Evolutionary conservation across 64 coral and sea anemone genomes (phyloP).

Genomic region (Actinia equina): DNA sequence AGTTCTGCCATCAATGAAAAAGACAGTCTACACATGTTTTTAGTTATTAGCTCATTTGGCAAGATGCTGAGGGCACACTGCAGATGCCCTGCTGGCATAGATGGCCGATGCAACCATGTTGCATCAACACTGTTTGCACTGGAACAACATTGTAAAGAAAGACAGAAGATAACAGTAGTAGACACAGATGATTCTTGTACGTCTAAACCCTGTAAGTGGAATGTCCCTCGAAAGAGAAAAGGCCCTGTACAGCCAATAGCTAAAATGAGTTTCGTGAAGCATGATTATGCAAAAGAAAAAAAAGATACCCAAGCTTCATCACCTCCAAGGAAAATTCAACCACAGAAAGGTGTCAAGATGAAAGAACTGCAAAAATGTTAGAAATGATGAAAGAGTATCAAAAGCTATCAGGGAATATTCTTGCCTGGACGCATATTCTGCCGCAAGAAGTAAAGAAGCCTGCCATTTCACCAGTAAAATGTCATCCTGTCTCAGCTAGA

Average conservation of each 20-base stretch:
- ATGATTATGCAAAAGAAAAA: conserved; percentile 20
- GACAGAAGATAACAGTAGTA: background rate
- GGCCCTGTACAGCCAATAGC: background rate
- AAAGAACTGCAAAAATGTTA: too few species aligned
- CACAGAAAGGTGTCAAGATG: too few species aligned
- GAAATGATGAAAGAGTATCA: too few species aligned
- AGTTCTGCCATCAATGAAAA: conserved; percentile 79
- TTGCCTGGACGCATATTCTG: too few species aligned
- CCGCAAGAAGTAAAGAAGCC: too few species aligned
- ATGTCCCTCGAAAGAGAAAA: conserved; percentile 37
- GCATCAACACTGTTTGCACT: conserved; percentile 59
- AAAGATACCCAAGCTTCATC: background rate
- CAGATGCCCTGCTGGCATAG: conserved; percentile 49
- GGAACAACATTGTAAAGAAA: conserved; percentile 34
- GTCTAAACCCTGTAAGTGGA: conserved; percentile 56
- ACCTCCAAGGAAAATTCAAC: too few species aligned
- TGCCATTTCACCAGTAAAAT: too few species aligned
- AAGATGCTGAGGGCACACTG: conserved; percentile 17
- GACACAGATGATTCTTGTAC: conserved; percentile 47
- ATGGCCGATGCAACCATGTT: conserved; percentile 53
- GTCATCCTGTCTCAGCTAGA: too few species aligned
- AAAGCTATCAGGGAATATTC: too few species aligned
- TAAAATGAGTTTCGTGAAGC: conserved; percentile 40
- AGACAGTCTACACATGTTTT: conserved; percentile 30
- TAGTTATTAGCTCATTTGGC: conserved; percentile 29